Percentiles rank a stretch among this genome's conserved stretches.
Conservation (phyloP, 2,797 vertebrate genomes). For the Gymnothorax javanicus region DNA sequence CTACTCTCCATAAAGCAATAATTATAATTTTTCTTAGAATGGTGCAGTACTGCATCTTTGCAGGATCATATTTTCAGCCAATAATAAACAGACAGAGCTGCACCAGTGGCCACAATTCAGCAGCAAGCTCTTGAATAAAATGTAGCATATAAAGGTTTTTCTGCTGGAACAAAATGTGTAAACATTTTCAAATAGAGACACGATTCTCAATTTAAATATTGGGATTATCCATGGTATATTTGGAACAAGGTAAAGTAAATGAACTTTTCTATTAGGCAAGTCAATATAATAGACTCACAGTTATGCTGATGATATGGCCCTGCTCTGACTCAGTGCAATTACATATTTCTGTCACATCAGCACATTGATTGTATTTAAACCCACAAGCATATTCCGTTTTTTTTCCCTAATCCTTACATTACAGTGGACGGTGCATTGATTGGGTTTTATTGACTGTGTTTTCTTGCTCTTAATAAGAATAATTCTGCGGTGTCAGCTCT, state of each 20-base stretch:
- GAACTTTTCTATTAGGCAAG: slow-evolving; percentile 13
- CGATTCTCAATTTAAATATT: slow-evolving; percentile 1
- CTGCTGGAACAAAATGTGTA: not conserved
- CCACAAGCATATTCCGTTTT: slow-evolving; percentile 25
- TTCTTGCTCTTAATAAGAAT: slow-evolving; percentile 38
- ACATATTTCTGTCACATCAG: slow-evolving; percentile 45
- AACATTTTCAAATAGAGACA: not conserved
- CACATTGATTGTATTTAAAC: slow-evolving; percentile 39
- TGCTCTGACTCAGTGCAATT: slow-evolving; percentile 39
- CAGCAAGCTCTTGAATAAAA: not conserved
- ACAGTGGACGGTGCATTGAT: slow-evolving; percentile 37
- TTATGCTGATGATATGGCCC: slow-evolving; percentile 30
- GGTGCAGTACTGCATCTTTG: not conserved
- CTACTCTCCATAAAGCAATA: not conserved
- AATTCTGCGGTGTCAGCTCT: slow-evolving; percentile 37
- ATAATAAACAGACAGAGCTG: not conserved
- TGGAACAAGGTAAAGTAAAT: not conserved
- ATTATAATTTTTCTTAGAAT: not conserved
- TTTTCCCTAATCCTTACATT: slow-evolving; percentile 26
- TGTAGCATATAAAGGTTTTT: not conserved
- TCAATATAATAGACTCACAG: slow-evolving; percentile 19
- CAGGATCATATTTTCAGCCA: not conserved
- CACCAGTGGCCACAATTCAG: not conserved
- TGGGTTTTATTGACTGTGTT: slow-evolving; percentile 34
- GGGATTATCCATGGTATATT: not conserved